Evolutionary conservation across 2,113 vertebrate species (phyloP).

Genomic region (Mormyrus lacerda): DNA sequence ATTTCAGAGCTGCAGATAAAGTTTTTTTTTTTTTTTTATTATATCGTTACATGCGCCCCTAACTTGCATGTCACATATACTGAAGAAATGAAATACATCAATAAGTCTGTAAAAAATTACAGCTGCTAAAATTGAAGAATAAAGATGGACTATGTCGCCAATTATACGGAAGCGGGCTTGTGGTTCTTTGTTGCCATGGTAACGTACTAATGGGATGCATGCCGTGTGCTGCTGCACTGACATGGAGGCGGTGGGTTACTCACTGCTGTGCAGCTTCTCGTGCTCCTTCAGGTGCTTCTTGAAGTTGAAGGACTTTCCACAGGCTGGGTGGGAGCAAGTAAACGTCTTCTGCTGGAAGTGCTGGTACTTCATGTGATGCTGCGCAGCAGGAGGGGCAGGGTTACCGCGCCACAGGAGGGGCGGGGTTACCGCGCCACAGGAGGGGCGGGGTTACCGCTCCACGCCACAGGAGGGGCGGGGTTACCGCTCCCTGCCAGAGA

Average conservation of each 20-base stretch:
- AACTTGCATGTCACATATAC: not conserved
- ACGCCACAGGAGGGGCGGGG: not conserved
- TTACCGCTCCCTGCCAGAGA: not conserved
- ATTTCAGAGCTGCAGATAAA: not conserved
- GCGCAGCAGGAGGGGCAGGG: not conserved
- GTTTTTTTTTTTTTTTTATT: not conserved
- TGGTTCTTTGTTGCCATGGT: not conserved
- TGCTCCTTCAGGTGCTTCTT: conserved; percentile 74
- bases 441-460: not conserved
- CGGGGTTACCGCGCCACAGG: not conserved
- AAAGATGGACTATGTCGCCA: not conserved
- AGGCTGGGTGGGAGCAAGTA: conserved; percentile 56
- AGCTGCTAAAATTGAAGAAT: not conserved
- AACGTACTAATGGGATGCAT: not conserved
- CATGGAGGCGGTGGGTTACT: conserved; percentile 23
- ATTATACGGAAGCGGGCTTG: not conserved
- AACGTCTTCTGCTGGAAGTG: conserved; percentile 72
- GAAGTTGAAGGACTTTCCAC: conserved; percentile 73
- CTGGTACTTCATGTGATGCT: conserved; percentile 70
- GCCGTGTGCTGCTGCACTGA: not conserved
- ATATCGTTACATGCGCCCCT: not conserved
- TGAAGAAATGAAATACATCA: not conserved
- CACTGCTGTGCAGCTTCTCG: conserved; percentile 65
- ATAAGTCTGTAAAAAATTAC: not conserved
- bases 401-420: not conserved